Evolutionary conservation across 2,113 vertebrate species (phyloP).

Genomic region (Loxodonta africana): DNA sequence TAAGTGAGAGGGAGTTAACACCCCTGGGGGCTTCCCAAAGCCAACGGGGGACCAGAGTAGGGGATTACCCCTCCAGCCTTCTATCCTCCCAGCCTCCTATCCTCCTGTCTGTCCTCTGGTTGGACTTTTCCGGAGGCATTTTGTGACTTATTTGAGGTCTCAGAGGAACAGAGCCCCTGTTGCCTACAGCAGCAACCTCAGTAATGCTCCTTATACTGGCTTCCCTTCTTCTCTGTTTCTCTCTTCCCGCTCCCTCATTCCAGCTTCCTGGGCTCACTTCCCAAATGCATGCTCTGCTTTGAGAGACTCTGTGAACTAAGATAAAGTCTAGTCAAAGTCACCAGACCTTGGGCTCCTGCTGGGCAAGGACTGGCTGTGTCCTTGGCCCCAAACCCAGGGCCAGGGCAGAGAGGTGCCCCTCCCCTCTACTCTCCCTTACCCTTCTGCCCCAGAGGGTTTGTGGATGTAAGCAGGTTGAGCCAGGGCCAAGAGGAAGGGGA

Average conservation of each 20-base stretch:
- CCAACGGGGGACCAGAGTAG: not conserved
- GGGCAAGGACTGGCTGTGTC: not conserved
- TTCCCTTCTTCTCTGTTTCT: not conserved
- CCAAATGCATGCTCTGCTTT: not conserved
- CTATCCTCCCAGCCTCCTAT: no score
- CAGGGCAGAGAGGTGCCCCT: not conserved
- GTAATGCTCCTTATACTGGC: not conserved
- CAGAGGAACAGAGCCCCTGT: not conserved
- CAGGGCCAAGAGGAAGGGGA: not conserved
- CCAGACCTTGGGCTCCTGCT: not conserved
- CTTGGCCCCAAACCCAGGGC: not conserved
- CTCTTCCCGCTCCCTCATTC: not conserved
- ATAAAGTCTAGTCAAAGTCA: not conserved
- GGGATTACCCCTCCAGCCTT: not conserved
- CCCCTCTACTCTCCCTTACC: not conserved
- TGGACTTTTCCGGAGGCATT: not conserved
- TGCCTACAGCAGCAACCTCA: not conserved
- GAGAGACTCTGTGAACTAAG: not conserved
- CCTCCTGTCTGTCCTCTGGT: not conserved
- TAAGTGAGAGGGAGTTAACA: not conserved
- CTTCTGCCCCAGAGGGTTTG: not conserved
- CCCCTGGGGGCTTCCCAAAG: not conserved
- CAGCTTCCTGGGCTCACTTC: not conserved
- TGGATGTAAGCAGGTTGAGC: not conserved
- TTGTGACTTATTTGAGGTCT: not conserved